Evolutionary conservation across 2,888 invertebrate species (phyloP), one percentile per base, ranked within the genome.

Genomic region (Chalcosyrphus nemorum): DNA sequence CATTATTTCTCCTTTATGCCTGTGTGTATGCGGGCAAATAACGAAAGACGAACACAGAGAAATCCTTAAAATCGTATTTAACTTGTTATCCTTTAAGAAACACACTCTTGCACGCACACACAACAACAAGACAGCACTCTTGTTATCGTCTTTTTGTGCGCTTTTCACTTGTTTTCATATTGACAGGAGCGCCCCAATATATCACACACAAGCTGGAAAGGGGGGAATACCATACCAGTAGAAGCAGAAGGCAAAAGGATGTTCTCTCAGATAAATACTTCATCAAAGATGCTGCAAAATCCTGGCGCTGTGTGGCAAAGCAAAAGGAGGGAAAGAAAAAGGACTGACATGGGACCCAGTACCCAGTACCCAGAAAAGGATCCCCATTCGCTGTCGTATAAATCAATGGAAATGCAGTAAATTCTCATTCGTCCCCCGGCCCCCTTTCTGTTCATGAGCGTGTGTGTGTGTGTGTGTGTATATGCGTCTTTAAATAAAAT

Each of bases 351-450:
- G 72, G 78, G 61, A 82, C 41, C 65, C n/a, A n/a, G n/a, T n/a
- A n/a, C n/a, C n/a, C n/a, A n/a, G n/a, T n/a, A n/a, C n/a, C n/a
- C 52, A 68, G 54, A 54, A 72, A 78, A 63, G 66, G 78, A 72
- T 82, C 66, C 77, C 70, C 50, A 81, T 63, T 65, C 61, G 47
- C 56, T 82, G 78, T 82, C 82, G 41, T 71, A 84, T 84, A 84
- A 84, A 84, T 84, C 84, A 84, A 84, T 84, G 84, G 84, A 80
- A 84, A 84, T 84, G 78, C 84, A 84, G 84, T 80, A 84, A 84
- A 84, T 77, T 71, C 65, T 76, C 61, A 54, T 78, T 61, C 54
- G 57, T 56, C 21, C 41, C 57, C 45, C 41, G 24, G 2, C 13
- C 17, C 24, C 6, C 1, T 56, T 15, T n/a, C n/a, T 29, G n/a